These are phyloP conservation scores for Steatornis caripensis DNA, from an alignment of 2,113 vertebrate species.

Conservation along the genomic window DNA sequence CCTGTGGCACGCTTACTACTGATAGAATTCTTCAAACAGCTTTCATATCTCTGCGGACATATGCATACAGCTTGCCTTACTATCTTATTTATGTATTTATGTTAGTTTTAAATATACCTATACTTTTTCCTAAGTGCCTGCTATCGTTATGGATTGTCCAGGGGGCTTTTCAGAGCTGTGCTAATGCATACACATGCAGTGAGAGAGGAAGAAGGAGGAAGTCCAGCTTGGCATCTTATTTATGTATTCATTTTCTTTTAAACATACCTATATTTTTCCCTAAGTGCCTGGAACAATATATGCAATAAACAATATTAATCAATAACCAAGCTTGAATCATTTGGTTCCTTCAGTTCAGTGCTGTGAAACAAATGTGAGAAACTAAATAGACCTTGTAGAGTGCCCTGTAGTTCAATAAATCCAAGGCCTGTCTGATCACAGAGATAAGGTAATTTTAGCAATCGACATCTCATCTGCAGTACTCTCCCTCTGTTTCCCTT, in stretches of 20 bases:
- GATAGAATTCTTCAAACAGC: neutral
- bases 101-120: neutral
- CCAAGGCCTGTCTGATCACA: neutral
- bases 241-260: slow-evolving; percentile 45
- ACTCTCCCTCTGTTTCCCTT: neutral
- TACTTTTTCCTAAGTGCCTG: neutral
- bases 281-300: slow-evolving; percentile 9
- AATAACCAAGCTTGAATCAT: neutral
- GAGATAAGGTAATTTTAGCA: slow-evolving; percentile 26
- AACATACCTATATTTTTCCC: neutral
- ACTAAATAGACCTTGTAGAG: slow-evolving; percentile 17
- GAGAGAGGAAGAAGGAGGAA: neutral
- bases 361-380: slow-evolving; percentile 13
- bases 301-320: slow-evolving; percentile 43
- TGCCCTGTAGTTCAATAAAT: slow-evolving; percentile 38
- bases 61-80: neutral
- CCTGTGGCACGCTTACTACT: neutral
- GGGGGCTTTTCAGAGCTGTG: neutral
- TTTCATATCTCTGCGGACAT: neutral
- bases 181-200: neutral
- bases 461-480: slow-evolving; percentile 18
- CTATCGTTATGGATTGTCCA: neutral
- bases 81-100: slow-evolving; percentile 7
- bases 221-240: neutral
- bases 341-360: neutral